Evolutionary conservation across 2,113 vertebrate genomes (phyloP).

Genomic region (Prolemur simus): DNA sequence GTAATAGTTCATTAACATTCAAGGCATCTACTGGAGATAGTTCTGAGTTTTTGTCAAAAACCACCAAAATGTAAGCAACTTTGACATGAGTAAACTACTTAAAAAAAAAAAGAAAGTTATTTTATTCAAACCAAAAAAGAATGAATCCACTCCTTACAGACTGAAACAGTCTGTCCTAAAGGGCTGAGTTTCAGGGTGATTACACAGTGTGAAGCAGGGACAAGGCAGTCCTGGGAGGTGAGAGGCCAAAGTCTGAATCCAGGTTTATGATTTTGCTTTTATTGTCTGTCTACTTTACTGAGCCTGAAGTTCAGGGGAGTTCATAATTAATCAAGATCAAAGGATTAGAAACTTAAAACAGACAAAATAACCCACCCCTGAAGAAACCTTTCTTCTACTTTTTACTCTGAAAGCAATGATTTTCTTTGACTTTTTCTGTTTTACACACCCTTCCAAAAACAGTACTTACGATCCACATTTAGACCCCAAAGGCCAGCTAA

Average conservation of each 20-base stretch:
- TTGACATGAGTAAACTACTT: neutral
- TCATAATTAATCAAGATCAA: constrained; percentile 71
- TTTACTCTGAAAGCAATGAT: constrained; percentile 33
- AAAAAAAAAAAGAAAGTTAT: neutral
- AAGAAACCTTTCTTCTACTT: constrained; percentile 32
- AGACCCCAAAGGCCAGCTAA: constrained; percentile 49
- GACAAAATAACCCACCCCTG: constrained; percentile 34
- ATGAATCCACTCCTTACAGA: neutral
- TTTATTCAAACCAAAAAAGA: neutral
- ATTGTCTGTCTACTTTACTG: constrained; percentile 19
- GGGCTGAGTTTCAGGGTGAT: neutral
- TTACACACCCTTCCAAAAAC: constrained; percentile 42
- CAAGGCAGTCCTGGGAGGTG: neutral
- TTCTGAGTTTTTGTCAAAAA: constrained; percentile 35
- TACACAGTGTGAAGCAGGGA: neutral
- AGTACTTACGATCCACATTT: constrained; percentile 46
- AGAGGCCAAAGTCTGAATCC: constrained; percentile 30
- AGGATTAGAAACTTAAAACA: constrained; percentile 48
- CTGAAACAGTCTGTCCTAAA: neutral
- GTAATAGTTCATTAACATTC: constrained; percentile 14
- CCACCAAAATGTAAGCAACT: neutral
- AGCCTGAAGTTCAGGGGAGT: constrained; percentile 28
- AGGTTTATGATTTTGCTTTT: constrained; percentile 47
- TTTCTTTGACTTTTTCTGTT: constrained; percentile 55
- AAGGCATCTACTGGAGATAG: neutral